These are phyloP conservation scores for Meloe dianella DNA, from an alignment of 2,888 invertebrate species.

Conservation along the genomic window DNA sequence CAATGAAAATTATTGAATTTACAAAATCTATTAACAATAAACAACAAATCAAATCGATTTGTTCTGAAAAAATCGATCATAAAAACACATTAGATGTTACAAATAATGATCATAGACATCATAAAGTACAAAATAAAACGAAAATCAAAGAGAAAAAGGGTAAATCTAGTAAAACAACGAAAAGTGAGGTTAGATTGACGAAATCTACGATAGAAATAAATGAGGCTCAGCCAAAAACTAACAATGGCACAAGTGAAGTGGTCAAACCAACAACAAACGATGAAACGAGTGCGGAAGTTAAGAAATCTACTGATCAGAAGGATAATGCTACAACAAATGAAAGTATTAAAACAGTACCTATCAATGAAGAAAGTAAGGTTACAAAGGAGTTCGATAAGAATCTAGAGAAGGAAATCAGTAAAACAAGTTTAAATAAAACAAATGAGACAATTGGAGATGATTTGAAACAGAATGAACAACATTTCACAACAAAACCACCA, in stretches of 20 bases:
- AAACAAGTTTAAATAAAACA: conserved; percentile 37
- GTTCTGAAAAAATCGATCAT: conserved; percentile 30
- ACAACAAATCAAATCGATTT: conserved; percentile 9
- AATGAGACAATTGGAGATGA: conserved; percentile 36
- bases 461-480: conserved; percentile 22
- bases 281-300: conserved; percentile 4
- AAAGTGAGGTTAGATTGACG: conserved; percentile 15
- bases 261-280: conserved; percentile 19
- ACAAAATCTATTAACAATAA: conserved; percentile 23
- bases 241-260: conserved; percentile 23
- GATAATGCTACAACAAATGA: too few relatives aligned
- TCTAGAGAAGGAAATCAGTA: conserved; percentile 36
- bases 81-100: conserved; percentile 50
- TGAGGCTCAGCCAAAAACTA: conserved; percentile 25
- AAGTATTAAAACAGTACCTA: too few relatives aligned
- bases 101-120: conserved; percentile 44
- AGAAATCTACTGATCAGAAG: too few relatives aligned
- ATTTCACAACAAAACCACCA: conserved; percentile 72
- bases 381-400: conserved; percentile 17
- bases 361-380: too few relatives aligned
- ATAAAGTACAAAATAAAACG: conserved; percentile 37
- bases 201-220: conserved; percentile 11
- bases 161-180: conserved; percentile 34
- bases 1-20: conserved; percentile 33
- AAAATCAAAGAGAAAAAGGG: conserved; percentile 51